Percentiles rank a stretch among this genome's conserved stretches.
phyloP scores from a whole-genome alignment of 2,113 vertebrate genomes.

The Ovis aries region ARS-UI_Ramb_v3.0 NC_056070.1:20848001-20848500 shows the following conservation, averaged over 20 bases:
- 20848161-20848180: background rate
- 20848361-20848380: background rate
- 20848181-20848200: background rate
- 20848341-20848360: background rate
- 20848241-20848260: background rate
- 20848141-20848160: background rate
- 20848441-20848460: background rate
- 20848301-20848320: background rate
- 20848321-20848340: background rate
- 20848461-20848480: background rate
- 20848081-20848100: background rate
- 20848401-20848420: background rate
- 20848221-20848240: background rate
- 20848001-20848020: background rate
- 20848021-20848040: background rate
- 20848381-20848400: background rate
- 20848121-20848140: background rate
- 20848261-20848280: background rate
- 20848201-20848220: background rate
- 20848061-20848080: background rate
- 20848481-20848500: background rate
- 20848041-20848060: background rate
- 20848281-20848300: background rate
- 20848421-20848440: background rate
- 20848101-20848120: background rate